A percentile compares a stretch with the other conserved stretches of the same genome.
Evolutionary conservation across 2,113 vertebrate species (phyloP).

Genomic region (Phocoena sinus): DNA sequence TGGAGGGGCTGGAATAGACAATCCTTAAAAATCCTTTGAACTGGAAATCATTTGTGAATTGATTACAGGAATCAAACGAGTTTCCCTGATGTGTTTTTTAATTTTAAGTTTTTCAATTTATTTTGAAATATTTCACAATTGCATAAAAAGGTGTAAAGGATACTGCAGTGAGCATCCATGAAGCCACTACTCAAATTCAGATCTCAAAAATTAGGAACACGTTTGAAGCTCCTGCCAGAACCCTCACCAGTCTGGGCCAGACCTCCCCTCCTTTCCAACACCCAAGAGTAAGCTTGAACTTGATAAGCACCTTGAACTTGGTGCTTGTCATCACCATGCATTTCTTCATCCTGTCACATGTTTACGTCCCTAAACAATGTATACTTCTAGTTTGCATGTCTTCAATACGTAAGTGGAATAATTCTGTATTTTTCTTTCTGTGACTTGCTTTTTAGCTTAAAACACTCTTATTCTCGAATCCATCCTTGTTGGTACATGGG

Average conservation of each 20-base stretch:
- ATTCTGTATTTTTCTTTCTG: not conserved
- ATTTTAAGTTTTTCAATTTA: not conserved
- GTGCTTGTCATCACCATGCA: not conserved
- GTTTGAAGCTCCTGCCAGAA: not conserved
- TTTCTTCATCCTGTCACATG: not conserved
- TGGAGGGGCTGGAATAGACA: not conserved
- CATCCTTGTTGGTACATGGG: accelerated
- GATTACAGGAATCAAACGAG: not conserved
- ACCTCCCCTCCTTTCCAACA: no score
- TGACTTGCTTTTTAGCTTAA: not conserved
- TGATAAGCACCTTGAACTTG: not conserved
- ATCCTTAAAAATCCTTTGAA: not conserved
- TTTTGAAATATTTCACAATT: not conserved
- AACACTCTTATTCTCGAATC: not conserved
- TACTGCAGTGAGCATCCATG: not conserved
- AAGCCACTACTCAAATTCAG: not conserved
- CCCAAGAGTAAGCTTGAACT: not conserved
- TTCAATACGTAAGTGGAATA: not conserved
- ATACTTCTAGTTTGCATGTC: not conserved
- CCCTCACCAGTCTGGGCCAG: not conserved
- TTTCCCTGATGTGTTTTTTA: not conserved
- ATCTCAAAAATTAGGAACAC: not conserved
- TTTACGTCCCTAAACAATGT: not conserved
- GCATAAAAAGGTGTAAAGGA: not conserved
- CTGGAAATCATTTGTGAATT: not conserved